Evolutionary conservation across 2,797 vertebrate genomes (phyloP).

Genomic region (Hybognathus amarus): DNA sequence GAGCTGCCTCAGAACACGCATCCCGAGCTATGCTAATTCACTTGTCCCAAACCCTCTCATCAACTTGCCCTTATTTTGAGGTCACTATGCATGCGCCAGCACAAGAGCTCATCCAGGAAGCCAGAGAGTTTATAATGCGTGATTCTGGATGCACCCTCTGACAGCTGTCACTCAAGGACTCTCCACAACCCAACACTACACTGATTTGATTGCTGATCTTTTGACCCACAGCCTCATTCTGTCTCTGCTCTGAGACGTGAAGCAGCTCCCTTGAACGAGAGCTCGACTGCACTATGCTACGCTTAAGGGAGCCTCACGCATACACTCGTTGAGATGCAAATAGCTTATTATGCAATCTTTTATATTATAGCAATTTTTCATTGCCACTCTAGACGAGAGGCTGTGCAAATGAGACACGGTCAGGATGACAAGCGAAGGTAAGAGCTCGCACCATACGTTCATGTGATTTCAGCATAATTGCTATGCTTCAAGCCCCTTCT

Average conservation of each 20-base stretch:
- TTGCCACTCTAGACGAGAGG: conserved; percentile 57
- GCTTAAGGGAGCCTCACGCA: conserved; percentile 54
- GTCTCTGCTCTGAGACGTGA: conserved; percentile 49
- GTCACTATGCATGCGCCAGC: conserved; percentile 50
- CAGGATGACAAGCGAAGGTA: conserved; percentile 72
- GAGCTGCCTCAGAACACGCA: conserved; percentile 52
- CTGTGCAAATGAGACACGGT: conserved; percentile 56
- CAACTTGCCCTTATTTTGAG: conserved; percentile 54
- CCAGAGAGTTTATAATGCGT: conserved; percentile 54
- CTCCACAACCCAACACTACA: conserved; percentile 53
- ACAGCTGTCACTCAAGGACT: conserved; percentile 63
- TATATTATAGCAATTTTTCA: conserved; percentile 59
- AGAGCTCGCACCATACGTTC: conserved; percentile 61
- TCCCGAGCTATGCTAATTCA: conserved; percentile 56
- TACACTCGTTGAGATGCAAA: conserved; percentile 54
- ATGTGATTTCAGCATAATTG: conserved; percentile 65
- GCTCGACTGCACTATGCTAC: conserved; percentile 30
- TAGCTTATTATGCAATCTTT: conserved; percentile 62
- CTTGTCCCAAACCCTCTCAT: conserved; percentile 62
- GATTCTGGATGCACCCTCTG: conserved; percentile 54
- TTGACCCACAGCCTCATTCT: conserved; percentile 56
- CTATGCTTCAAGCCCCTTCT: conserved; percentile 65
- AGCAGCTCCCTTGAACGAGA: conserved; percentile 44
- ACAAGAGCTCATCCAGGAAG: conserved; percentile 57
- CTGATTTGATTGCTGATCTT: conserved; percentile 64